phyloP scores from a whole-genome alignment of 2,113 vertebrate species.

The Brienomyrus brachyistius region DNA sequence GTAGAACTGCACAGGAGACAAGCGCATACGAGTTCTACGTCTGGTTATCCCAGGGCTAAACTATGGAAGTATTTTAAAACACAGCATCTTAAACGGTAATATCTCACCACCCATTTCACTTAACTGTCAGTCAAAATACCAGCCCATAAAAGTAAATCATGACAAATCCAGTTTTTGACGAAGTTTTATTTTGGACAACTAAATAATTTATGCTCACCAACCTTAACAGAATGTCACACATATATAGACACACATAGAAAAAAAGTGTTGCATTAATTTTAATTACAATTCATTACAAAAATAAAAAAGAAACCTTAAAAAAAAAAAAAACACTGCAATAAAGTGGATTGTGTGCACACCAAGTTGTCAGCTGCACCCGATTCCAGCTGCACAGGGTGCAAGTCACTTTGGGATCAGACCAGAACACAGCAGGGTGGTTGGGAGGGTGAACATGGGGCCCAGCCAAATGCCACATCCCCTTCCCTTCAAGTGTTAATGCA shows the following conservation, averaged over 20 bases:
- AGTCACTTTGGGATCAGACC: not conserved
- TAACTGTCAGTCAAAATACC: not conserved
- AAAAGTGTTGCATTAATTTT: not conserved
- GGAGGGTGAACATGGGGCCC: not conserved
- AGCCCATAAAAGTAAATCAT: not conserved
- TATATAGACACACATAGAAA: not conserved
- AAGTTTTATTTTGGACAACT: not conserved
- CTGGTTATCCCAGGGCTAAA: not conserved
- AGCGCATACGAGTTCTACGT: not conserved
- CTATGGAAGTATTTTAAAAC: not conserved
- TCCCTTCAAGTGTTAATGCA: constrained; percentile 25
- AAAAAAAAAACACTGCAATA: not conserved
- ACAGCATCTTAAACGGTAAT: not conserved
- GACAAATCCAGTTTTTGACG: not conserved
- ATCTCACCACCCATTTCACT: not conserved
- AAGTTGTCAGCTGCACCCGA: not conserved
- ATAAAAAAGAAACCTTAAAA: not conserved
- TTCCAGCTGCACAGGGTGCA: not conserved
- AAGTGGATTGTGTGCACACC: constrained; percentile 6
- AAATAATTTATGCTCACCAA: constrained; percentile 4
- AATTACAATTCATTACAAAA: not conserved
- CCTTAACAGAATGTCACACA: not conserved
- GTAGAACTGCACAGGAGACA: not conserved
- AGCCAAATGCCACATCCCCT: not conserved
- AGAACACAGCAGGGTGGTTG: not conserved